Percentiles rank a stretch among this genome's conserved stretches.
These are phyloP conservation scores for Pao palembangensis DNA, from an alignment of 2,113 vertebrate species.

Conservation along the genomic window DNA sequence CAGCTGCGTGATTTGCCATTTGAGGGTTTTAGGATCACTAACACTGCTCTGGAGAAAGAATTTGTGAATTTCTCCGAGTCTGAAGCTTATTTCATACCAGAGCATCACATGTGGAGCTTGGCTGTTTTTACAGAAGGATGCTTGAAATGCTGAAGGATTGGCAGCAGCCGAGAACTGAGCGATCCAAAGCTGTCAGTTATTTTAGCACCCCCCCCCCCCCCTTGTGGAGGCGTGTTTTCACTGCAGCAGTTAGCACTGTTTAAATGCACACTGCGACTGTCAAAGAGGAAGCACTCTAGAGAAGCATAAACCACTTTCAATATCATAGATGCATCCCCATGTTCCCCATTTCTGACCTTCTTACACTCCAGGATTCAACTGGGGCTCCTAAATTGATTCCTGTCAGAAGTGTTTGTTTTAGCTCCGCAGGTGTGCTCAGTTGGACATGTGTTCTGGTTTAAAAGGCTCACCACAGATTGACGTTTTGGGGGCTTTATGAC, in stretches of 20 bases:
- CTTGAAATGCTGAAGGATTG: too few relatives aligned
- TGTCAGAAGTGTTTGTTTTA: background rate
- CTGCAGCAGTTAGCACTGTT: slow-evolving; percentile 20
- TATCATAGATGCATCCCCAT: background rate
- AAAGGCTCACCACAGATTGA: slow-evolving; percentile 3
- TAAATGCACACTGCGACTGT: background rate
- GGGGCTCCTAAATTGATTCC: background rate
- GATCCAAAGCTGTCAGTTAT: slow-evolving; percentile 14
- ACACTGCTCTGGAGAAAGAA: too few relatives aligned
- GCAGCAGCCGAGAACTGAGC: too few relatives aligned
- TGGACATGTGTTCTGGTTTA: background rate
- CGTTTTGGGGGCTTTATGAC: slow-evolving; percentile 15
- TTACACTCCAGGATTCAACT: background rate
- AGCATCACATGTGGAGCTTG: too few relatives aligned
- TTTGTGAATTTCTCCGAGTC: too few relatives aligned
- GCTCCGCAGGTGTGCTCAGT: background rate
- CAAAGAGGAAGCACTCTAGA: background rate
- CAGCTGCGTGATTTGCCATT: too few relatives aligned
- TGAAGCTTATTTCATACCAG: too few relatives aligned
- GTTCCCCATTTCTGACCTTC: background rate
- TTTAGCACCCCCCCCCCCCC: slow-evolving; percentile 23
- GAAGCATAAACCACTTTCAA: background rate
- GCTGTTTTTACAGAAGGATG: too few relatives aligned
- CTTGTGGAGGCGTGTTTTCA: slow-evolving; percentile 42
- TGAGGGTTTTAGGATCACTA: too few relatives aligned